These are phyloP conservation scores for Syngnathus floridae DNA, from an alignment of 2,113 vertebrate species.

Conservation along the genomic window DNA sequence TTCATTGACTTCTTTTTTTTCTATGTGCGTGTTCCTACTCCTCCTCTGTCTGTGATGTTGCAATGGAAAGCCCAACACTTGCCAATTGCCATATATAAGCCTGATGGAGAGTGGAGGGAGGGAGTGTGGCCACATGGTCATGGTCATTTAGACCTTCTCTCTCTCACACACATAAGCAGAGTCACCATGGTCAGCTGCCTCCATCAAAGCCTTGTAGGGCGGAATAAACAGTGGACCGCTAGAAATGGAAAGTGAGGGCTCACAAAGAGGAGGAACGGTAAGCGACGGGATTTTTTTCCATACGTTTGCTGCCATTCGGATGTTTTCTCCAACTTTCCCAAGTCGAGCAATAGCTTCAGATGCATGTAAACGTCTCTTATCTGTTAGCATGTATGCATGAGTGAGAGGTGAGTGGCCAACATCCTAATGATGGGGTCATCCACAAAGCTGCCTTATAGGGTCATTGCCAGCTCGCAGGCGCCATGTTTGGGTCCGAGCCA, in stretches of 20 bases:
- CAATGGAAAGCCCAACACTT: slow-evolving; percentile 24
- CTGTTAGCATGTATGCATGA: slow-evolving; percentile 7
- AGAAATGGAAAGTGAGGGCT: slow-evolving; percentile 30
- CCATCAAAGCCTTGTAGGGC: slow-evolving; percentile 19
- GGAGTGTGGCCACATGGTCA: slow-evolving; percentile 28
- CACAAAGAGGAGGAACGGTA: slow-evolving; percentile 34
- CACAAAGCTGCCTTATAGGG: slow-evolving; percentile 62
- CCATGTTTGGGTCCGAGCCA: slow-evolving; percentile 54
- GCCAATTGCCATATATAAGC: slow-evolving; percentile 51
- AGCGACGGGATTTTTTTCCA: slow-evolving; percentile 25
- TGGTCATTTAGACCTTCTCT: slow-evolving; percentile 39
- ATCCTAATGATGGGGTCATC: slow-evolving; percentile 30
- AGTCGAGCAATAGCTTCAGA: slow-evolving; percentile 24
- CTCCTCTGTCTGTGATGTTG: background rate
- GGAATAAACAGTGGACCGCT: slow-evolving; percentile 18
- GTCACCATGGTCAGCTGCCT: slow-evolving; percentile 19
- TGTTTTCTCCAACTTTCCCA: slow-evolving; percentile 24
- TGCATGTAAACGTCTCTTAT: slow-evolving; percentile 22
- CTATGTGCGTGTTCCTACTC: background rate
- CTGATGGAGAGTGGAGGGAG: slow-evolving; percentile 26
- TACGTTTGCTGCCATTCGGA: slow-evolving; percentile 26
- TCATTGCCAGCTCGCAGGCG: slow-evolving; percentile 29
- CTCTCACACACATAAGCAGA: slow-evolving; percentile 29
- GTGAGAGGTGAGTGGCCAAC: slow-evolving; percentile 34
- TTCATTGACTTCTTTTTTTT: background rate